These are phyloP conservation scores for Oreochromis niloticus DNA, from an alignment of 2,113 vertebrate genomes.

Conservation along the genomic window DNA sequence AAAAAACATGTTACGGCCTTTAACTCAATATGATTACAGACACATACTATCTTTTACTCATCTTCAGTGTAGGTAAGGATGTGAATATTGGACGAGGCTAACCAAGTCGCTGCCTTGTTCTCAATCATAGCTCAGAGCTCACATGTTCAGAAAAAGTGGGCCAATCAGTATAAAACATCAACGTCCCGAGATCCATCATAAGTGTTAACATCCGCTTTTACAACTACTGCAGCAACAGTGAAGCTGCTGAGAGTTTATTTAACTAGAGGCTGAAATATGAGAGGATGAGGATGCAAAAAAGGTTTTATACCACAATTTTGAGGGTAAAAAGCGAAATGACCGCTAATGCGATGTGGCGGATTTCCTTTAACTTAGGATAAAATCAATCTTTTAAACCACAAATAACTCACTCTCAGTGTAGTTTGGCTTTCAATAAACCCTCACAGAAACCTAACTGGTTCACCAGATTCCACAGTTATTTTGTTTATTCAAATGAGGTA, in stretches of 20 bases:
- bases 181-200: not conserved
- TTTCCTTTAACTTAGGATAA: not conserved
- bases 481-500: not conserved
- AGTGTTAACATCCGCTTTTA: not conserved
- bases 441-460: not conserved
- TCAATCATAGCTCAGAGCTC: not conserved
- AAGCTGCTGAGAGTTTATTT: not conserved
- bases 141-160: not conserved
- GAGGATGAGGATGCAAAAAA: not conserved
- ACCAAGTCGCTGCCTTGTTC: not conserved
- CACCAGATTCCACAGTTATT: not conserved
- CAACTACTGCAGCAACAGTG: not conserved
- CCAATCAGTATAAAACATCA: not conserved
- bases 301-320: not conserved
- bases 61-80: not conserved
- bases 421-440: not conserved
- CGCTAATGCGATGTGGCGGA: not conserved
- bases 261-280: not conserved
- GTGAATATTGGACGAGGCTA: slow-evolving; percentile 47
- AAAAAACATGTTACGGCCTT: not conserved
- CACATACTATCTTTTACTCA: not conserved
- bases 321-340: not conserved
- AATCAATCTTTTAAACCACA: not conserved
- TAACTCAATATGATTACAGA: not conserved
- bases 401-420: not conserved